Evolutionary conservation across 2,797 vertebrate species (phyloP).

Genomic region (Clarias pachynema): DNA sequence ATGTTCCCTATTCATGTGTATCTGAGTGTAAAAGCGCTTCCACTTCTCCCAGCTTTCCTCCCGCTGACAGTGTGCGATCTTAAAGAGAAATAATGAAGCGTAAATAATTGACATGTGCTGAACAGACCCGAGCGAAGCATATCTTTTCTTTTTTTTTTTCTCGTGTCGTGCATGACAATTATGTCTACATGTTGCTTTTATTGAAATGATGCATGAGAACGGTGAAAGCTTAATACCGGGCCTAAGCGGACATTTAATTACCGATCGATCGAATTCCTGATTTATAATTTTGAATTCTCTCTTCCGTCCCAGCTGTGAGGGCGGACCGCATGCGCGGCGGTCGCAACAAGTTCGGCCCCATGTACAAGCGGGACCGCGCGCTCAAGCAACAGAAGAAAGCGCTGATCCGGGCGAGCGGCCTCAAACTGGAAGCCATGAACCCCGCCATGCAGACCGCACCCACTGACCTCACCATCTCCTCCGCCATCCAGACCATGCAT

Average conservation of each 20-base stretch:
- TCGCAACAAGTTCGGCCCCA: constrained; percentile 97
- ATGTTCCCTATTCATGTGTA: constrained; percentile 10
- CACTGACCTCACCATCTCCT: constrained; percentile 94
- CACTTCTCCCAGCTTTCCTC: constrained; percentile 55
- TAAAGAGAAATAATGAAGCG: constrained; percentile 77
- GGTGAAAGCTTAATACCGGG: too few relatives aligned
- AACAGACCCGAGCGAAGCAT: constrained; percentile 60
- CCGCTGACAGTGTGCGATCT: constrained; percentile 40
- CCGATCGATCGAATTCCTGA: not conserved
- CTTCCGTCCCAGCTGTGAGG: constrained; percentile 82
- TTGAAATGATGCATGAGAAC: not conserved
- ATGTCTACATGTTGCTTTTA: too few relatives aligned
- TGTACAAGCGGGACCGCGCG: constrained; percentile 98
- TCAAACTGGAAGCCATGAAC: constrained; percentile 97
- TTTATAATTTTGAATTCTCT: not conserved
- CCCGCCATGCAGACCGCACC: constrained; percentile 97
- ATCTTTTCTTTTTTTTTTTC: constrained; percentile 64
- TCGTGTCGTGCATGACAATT: too few relatives aligned
- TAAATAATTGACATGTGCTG: constrained; percentile 81
- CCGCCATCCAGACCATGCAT: constrained; percentile 96
- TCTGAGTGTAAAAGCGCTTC: constrained; percentile 40
- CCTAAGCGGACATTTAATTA: too few relatives aligned
- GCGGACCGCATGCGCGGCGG: constrained; percentile 98
- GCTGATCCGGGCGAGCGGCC: constrained; percentile 95
- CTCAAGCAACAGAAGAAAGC: constrained; percentile 98